Conservation (phyloP, 53 echinoderm and acorn worm species). For the Zoroaster sp. region DNA sequence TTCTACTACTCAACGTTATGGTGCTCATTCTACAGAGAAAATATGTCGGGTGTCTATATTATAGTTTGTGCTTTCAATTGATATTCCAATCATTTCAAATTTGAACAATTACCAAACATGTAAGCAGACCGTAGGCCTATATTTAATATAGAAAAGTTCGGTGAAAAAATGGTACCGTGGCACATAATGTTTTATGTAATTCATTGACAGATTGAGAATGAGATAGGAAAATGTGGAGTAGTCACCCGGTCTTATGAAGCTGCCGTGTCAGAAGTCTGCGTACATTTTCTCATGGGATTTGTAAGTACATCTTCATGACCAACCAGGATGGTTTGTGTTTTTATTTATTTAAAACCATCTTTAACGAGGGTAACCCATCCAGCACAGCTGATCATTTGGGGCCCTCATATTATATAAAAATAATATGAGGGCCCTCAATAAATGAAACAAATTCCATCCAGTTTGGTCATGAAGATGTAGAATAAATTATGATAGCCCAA, state of each 20-base stretch:
- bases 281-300: constrained; percentile 45
- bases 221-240: constrained; percentile 27
- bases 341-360: not conserved
- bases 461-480: too few relatives aligned
- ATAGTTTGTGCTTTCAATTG: not conserved
- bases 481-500: too few relatives aligned
- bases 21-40: not conserved
- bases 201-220: constrained; percentile 19
- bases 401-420: too few relatives aligned
- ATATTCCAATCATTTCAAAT: too few relatives aligned
- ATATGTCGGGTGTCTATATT: not conserved
- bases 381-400: not conserved
- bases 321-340: not conserved
- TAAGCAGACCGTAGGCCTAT: too few relatives aligned
- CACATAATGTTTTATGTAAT: not conserved
- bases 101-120: too few relatives aligned
- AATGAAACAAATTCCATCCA: too few relatives aligned
- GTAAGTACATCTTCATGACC: not conserved
- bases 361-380: too few relatives aligned
- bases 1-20: too few relatives aligned
- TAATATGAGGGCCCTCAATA: too few relatives aligned
- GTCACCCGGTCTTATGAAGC: not conserved
- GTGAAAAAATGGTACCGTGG: not conserved
- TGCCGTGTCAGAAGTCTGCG: constrained; percentile 18
- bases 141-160: too few relatives aligned